Conservation (phyloP, 64 coral and sea anemone species). For the Orbicella faveolata region DNA sequence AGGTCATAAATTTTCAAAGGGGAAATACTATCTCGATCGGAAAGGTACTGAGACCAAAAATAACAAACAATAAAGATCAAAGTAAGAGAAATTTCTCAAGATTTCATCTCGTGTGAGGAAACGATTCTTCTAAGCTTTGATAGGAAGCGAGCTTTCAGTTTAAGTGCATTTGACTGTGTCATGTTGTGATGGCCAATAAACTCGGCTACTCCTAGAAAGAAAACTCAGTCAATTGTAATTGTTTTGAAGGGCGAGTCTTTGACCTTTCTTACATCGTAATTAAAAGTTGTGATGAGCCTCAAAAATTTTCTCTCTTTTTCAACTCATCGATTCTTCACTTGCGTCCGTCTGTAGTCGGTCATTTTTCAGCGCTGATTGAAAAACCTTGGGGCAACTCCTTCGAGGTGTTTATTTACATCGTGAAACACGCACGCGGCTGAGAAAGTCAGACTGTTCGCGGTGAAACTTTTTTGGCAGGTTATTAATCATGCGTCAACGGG, state of each 20-base stretch:
- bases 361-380: background rate
- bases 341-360: background rate
- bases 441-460: background rate
- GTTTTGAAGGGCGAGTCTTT: background rate
- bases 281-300: background rate
- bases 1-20: background rate
- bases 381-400: background rate
- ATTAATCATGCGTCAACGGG: slow-evolving; percentile 43
- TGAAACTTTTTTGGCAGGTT: background rate
- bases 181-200: background rate
- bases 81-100: background rate
- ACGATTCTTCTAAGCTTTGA: background rate
- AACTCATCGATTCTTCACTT: background rate
- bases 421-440: background rate
- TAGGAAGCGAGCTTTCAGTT: no score
- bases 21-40: background rate
- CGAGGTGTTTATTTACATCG: background rate
- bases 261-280: background rate
- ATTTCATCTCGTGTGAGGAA: background rate
- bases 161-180: background rate
- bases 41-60: background rate
- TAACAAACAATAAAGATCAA: background rate
- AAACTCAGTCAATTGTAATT: background rate
- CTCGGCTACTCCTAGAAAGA: background rate
- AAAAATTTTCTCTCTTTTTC: background rate